Base-by-base conservation (phyloP, 2,888 invertebrate genomes). In the Callinectes sapidus region DNA sequence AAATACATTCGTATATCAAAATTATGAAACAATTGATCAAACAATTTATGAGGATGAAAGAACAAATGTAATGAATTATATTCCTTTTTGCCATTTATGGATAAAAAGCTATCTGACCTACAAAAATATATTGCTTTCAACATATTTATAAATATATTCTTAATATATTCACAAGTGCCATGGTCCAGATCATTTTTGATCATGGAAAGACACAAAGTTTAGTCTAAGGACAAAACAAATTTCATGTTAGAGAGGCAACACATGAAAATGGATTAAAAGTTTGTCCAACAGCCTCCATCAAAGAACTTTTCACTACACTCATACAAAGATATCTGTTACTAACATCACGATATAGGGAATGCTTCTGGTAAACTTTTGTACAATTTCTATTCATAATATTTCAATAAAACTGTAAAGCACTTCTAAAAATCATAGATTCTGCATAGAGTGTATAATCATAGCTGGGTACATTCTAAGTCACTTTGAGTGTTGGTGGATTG, bases 381-480 rank as follows among this genome's bases (percentile, higher is more conserved):
- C 88, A 88, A 55, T 42, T 13, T 88, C 55, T 88, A 35, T 81
- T 18, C 28, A 71, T 81, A 35, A 16, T 81, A 81, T n/a, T 81
- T 81, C 81, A 81, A 81, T 35, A 32, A 35, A 81, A 81, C 18
- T 81, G 35, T 81, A 35, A 81, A 35, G 81, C 81, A 81, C 81
- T 81, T 81, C 35, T 81, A 35, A 81, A 81, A 81, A 81, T 35
- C 16, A 81, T 23, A n/a, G 35, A 81, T 35, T 35, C 35, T 16
- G 81, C 81, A 81, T 81, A 81, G n/a, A 13, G 16, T 81, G 81
- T 32, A 61, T 28, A 92, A 92, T 93, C 92, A 93, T 91, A 93
- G 92, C 48, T 88, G 92, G 28, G 92, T 93, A 54, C 92, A 93
- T 39, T 93, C 92, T 85, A 93, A 42, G 23, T 90, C 90, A n/a